These are phyloP conservation scores for Phyllotreta striolata DNA, from an alignment of 2,888 invertebrate species.

Conservation along the genomic window DNA sequence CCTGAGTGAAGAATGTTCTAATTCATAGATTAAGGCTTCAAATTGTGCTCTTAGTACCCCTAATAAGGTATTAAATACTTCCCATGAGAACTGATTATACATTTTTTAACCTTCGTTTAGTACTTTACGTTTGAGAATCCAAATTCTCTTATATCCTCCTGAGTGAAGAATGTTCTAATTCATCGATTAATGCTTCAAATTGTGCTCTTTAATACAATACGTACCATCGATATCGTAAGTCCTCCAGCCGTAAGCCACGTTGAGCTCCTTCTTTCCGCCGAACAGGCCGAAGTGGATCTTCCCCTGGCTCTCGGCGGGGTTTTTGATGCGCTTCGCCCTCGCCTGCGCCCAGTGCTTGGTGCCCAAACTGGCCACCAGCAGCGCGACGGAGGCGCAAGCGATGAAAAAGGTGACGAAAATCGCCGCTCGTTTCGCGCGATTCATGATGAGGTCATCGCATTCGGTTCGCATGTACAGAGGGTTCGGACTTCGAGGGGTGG, in stretches of 20 bases:
- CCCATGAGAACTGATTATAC: no score
- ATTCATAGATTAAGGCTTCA: no score
- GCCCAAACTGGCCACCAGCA: slow-evolving; percentile 82
- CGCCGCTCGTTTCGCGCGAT: slow-evolving; percentile 78
- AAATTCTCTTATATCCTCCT: no score
- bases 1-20: no score
- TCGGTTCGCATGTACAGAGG: not conserved
- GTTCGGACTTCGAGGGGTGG: not conserved
- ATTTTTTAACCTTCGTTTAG: no score
- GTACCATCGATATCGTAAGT: slow-evolving; percentile 79
- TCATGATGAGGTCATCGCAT: slow-evolving; percentile 64
- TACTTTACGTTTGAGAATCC: no score
- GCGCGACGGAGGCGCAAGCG: slow-evolving; percentile 77
- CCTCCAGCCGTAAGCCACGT: slow-evolving; percentile 83
- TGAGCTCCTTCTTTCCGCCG: slow-evolving; percentile 82
- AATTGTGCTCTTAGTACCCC: no score
- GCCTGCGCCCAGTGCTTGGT: slow-evolving; percentile 87
- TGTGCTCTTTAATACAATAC: slow-evolving; percentile 46
- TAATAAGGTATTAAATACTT: no score
- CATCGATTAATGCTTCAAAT: no score
- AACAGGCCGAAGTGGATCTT: slow-evolving; percentile 86
- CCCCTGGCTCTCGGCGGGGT: slow-evolving; percentile 75
- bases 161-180: no score
- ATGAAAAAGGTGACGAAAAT: slow-evolving; percentile 84
- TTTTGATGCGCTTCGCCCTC: slow-evolving; percentile 72